phyloP scores from a whole-genome alignment of 2,113 vertebrate genomes.

The Xenopus laevis region DNA sequence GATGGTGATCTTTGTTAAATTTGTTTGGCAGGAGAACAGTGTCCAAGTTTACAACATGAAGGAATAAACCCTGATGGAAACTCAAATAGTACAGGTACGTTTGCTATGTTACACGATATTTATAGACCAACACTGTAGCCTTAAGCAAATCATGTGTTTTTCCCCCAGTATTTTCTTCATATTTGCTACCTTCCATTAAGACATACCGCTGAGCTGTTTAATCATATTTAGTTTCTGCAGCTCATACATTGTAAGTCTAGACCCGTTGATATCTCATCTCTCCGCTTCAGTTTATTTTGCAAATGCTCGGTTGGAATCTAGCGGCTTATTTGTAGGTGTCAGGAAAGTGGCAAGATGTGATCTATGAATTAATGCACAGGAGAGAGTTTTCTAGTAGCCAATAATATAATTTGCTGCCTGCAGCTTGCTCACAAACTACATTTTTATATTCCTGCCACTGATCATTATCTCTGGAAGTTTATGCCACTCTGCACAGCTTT shows the following conservation, averaged over 20 bases:
- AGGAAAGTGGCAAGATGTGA: constrained; percentile 29
- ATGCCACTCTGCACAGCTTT: constrained; percentile 22
- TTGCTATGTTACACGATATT: not conserved
- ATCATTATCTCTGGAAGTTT: constrained; percentile 35
- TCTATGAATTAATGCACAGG: constrained; percentile 22
- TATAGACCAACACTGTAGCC: not conserved
- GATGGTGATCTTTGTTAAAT: not conserved
- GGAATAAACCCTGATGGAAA: constrained; percentile 55
- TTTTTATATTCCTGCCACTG: constrained; percentile 17
- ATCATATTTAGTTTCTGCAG: constrained; percentile 2
- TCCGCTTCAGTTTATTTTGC: constrained; percentile 6
- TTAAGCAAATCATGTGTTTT: not conserved
- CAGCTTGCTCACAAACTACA: constrained; percentile 7
- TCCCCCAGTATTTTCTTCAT: not conserved
- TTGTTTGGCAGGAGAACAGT: constrained; percentile 55
- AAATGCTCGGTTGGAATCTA: constrained; percentile 20
- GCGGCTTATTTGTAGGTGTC: constrained; percentile 31
- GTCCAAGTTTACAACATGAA: constrained; percentile 61
- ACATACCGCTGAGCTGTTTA: not conserved
- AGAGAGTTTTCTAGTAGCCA: constrained; percentile 15
- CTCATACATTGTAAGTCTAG: constrained; percentile 1
- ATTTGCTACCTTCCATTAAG: not conserved
- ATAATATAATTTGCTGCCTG: constrained; percentile 32
- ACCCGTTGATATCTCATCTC: constrained; percentile 1
- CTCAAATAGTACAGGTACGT: constrained; percentile 60